phyloP scores from a whole-genome alignment of 2,113 vertebrate species.

The Odobenus rosmarus region DNA sequence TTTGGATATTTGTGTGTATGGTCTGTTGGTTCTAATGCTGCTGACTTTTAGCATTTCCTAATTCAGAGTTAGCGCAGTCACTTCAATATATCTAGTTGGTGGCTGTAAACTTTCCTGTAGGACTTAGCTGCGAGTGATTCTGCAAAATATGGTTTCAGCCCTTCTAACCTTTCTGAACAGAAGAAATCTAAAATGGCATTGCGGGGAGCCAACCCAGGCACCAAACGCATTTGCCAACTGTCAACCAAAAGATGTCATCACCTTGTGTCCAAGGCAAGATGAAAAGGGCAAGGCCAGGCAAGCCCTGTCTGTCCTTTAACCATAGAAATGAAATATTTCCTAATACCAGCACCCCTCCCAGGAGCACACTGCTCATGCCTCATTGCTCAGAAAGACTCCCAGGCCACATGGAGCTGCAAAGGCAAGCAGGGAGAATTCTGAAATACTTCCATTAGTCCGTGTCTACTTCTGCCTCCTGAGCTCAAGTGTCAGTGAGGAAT shows the following conservation, averaged over 20 bases:
- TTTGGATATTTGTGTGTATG: accelerated
- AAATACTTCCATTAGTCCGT: neutral
- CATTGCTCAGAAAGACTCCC: neutral
- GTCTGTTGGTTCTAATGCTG: neutral
- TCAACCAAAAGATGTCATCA: neutral
- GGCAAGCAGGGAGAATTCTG: neutral
- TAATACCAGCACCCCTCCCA: neutral
- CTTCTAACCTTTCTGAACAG: neutral
- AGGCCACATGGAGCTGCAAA: neutral
- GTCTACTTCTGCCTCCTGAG: neutral
- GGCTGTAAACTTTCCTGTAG: neutral
- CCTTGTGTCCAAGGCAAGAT: neutral
- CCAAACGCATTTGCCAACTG: neutral
- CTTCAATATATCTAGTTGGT: neutral
- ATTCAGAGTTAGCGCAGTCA: neutral
- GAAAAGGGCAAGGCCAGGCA: neutral
- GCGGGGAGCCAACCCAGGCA: neutral
- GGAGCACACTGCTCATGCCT: neutral
- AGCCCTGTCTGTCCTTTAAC: no score
- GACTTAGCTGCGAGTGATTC: neutral
- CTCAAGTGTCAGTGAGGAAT: neutral
- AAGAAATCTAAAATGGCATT: neutral
- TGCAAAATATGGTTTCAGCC: neutral
- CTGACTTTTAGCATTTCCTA: neutral
- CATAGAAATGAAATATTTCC: neutral